These are phyloP conservation scores for Orthosia incerta DNA, from an alignment of 2,888 invertebrate species.

Conservation along the genomic window DNA sequence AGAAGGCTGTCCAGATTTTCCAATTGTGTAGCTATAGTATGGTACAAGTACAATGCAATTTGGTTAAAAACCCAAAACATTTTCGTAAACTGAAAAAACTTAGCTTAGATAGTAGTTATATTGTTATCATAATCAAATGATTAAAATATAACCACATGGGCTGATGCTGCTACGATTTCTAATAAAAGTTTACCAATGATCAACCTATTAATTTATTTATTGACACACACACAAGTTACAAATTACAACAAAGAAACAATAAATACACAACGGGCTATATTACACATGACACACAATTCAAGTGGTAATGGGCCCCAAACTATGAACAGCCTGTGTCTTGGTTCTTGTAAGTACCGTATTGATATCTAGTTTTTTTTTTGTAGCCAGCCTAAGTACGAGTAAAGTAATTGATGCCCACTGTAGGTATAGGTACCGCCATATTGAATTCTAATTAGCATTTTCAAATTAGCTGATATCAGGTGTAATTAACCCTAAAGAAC, in stretches of 20 bases:
- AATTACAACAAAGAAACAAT: no score
- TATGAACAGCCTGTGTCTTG: no score
- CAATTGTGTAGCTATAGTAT: no score
- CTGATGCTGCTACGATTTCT: not conserved
- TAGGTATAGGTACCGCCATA: conserved; percentile 7
- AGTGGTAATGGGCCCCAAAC: no score
- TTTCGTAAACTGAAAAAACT: not conserved
- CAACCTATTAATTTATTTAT: not conserved
- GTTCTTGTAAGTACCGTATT: not conserved
- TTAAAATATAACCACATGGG: no score
- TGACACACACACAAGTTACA: no score
- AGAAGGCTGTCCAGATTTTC: not conserved
- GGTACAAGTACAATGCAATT: not conserved
- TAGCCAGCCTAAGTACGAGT: not conserved
- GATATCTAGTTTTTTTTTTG: not conserved
- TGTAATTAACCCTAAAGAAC: conserved; percentile 42
- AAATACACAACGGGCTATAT: no score
- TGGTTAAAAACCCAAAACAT: not conserved
- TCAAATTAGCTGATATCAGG: conserved; percentile 32
- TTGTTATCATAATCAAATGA: not conserved
- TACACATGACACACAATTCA: no score
- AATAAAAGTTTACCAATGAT: no score
- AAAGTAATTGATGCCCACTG: conserved; percentile 14
- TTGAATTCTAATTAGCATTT: conserved; percentile 47
- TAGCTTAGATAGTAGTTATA: not conserved